These are phyloP conservation scores for Chymomyza caudatula DNA, from an alignment of 2,888 invertebrate genomes.

Conservation along the genomic window DNA sequence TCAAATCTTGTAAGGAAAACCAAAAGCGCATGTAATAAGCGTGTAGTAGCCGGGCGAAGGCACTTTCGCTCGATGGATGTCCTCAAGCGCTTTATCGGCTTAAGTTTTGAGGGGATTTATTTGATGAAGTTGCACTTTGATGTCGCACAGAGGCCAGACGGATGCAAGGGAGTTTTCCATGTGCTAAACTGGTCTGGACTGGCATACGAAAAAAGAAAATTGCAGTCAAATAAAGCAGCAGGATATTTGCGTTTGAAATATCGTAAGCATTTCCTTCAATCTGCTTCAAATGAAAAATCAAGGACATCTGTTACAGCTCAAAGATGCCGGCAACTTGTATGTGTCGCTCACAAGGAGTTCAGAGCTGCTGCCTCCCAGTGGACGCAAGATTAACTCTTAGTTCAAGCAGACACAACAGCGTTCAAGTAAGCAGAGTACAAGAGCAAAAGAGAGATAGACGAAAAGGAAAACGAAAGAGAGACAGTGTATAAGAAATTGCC, in stretches of 20 bases:
- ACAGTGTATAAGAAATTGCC: slow-evolving; percentile 41
- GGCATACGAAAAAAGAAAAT: slow-evolving; percentile 39
- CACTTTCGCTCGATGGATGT: slow-evolving; percentile 14
- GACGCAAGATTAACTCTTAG: slow-evolving; percentile 66
- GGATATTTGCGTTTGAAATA: slow-evolving; percentile 45
- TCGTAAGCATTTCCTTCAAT: slow-evolving; percentile 29
- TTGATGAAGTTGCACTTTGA: slow-evolving; percentile 62
- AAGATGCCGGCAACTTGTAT: slow-evolving; percentile 28
- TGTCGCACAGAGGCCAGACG: slow-evolving; percentile 26
- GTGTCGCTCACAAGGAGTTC: neutral
- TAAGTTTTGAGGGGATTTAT: slow-evolving; percentile 40
- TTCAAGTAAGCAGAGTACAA: slow-evolving; percentile 10
- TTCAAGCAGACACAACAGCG: slow-evolving; percentile 51
- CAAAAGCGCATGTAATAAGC: slow-evolving; percentile 28
- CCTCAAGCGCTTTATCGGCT: slow-evolving; percentile 46
- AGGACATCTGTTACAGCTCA: slow-evolving; percentile 56
- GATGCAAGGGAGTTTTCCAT: too few relatives aligned
- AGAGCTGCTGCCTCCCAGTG: slow-evolving; percentile 39
- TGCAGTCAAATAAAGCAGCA: slow-evolving; percentile 41
- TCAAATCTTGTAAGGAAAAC: neutral
- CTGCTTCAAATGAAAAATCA: slow-evolving; percentile 53
- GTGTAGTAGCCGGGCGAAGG: neutral
- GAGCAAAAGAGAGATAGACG: slow-evolving; percentile 17
- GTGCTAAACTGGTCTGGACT: neutral
- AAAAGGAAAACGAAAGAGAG: slow-evolving; percentile 6